Conservation (phyloP, 2,888 invertebrate genomes). For the Drosophila birchii region DNA sequence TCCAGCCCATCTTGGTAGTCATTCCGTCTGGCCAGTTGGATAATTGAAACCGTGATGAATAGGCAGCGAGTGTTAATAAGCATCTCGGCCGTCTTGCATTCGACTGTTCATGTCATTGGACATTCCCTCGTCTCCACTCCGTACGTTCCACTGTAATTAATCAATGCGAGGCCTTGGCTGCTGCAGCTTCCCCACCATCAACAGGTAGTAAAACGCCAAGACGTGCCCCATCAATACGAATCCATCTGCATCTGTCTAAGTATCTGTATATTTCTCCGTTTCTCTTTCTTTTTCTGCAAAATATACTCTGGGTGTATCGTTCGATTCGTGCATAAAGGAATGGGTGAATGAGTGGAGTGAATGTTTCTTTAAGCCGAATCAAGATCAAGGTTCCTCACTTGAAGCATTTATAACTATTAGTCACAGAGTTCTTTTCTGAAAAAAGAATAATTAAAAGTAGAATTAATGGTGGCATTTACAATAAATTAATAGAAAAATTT, state of each 20-base stretch:
- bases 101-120: slow-evolving; percentile 20
- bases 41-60: slow-evolving; percentile 75
- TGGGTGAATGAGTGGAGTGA: slow-evolving; percentile 8
- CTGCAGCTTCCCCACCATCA: slow-evolving; percentile 55
- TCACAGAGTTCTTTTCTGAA: not conserved
- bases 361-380: not conserved
- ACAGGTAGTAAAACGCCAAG: slow-evolving; percentile 82
- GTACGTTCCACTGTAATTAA: slow-evolving; percentile 41
- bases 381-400: slow-evolving; percentile 6
- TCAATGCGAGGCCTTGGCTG: slow-evolving; percentile 42
- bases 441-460: not conserved
- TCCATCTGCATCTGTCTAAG: slow-evolving; percentile 28
- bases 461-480: not conserved
- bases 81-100: slow-evolving; percentile 37
- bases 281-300: slow-evolving; percentile 32
- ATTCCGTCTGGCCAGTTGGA: slow-evolving; percentile 28
- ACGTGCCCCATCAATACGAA: slow-evolving; percentile 73
- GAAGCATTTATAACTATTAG: slow-evolving; percentile 1
- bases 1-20: slow-evolving; percentile 17
- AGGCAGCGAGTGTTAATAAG: slow-evolving; percentile 70
- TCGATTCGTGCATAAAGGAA: slow-evolving; percentile 71
- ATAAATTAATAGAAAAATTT: not conserved
- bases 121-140: slow-evolving; percentile 34
- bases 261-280: slow-evolving; percentile 23
- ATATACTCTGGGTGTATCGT: slow-evolving; percentile 68